Percentiles rank a stretch among this genome's conserved stretches.
Conservation (phyloP, 2,888 invertebrate species). For the Noctuana brunneofusca region DNA sequence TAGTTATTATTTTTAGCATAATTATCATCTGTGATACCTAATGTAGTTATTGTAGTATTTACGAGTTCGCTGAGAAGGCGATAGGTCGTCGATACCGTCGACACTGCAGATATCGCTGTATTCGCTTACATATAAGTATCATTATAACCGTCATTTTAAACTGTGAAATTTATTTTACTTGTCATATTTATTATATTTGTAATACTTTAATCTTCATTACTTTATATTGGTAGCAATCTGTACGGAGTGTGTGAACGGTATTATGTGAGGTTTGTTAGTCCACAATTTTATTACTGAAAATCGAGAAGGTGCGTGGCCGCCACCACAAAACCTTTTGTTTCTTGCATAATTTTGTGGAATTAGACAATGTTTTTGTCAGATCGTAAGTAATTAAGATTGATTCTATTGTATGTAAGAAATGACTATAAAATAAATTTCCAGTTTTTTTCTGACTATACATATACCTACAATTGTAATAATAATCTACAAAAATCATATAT, state of each 20-base stretch:
- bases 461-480: no score
- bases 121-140: conserved; percentile 34
- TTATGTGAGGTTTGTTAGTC: conserved; percentile 32
- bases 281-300: conserved; percentile 54
- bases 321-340: conserved; percentile 66
- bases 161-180: conserved; percentile 13
- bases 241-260: conserved; percentile 38
- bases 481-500: no score
- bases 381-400: neutral
- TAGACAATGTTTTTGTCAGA: neutral
- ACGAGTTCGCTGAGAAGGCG: conserved; percentile 43
- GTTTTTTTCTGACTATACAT: no score
- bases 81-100: conserved; percentile 47
- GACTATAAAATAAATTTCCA: neutral
- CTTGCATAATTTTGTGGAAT: conserved; percentile 42
- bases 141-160: conserved; percentile 36
- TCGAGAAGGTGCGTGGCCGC: conserved; percentile 69
- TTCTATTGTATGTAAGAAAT: neutral
- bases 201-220: conserved; percentile 4
- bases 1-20: conserved; percentile 59
- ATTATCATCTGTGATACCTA: conserved; percentile 67
- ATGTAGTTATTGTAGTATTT: conserved; percentile 47
- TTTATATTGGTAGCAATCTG: neutral
- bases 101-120: conserved; percentile 48
- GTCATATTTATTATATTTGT: neutral